phyloP scores from a whole-genome alignment of 1,140 invertebrate species.

The Psix sp. region DNA sequence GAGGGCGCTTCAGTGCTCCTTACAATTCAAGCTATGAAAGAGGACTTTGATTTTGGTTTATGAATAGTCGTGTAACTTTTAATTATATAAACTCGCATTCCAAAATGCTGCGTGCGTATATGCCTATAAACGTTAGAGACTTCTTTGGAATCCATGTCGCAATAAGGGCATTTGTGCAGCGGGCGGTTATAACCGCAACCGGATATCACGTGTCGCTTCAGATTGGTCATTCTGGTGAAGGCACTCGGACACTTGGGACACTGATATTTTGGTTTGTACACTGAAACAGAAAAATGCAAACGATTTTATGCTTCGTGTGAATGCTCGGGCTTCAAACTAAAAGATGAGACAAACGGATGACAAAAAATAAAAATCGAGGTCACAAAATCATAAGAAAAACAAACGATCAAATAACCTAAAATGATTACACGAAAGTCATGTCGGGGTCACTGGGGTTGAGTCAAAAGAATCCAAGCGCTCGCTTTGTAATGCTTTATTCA shows the following conservation, averaged over 20 bases:
- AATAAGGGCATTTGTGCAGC: constrained; percentile 80
- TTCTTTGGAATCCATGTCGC: constrained; percentile 66
- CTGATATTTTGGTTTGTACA: constrained; percentile 58
- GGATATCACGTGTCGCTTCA: constrained; percentile 72
- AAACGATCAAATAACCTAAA: too few species aligned
- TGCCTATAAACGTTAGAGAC: constrained; percentile 67
- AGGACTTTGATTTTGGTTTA: constrained; percentile 31
- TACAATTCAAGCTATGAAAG: constrained; percentile 6
- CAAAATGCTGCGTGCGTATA: constrained; percentile 62
- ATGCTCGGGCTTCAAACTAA: constrained; percentile 11
- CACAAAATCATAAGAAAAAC: background rate
- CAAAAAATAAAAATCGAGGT: background rate
- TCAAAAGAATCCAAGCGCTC: constrained; percentile 24
- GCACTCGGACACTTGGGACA: constrained; percentile 73
- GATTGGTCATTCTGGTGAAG: constrained; percentile 72
- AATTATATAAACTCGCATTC: constrained; percentile 47
- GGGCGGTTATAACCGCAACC: constrained; percentile 75
- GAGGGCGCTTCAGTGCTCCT: too few species aligned
- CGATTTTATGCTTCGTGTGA: constrained; percentile 25
- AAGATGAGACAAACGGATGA: background rate
- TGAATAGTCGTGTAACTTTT: constrained; percentile 28
- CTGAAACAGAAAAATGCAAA: constrained; percentile 49
- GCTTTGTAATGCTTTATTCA: constrained; percentile 24
- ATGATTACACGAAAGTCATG: background rate
- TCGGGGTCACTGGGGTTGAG: background rate